phyloP scores from a whole-genome alignment of 2,888 invertebrate genomes.

The Yponomeuta cagnagella region DNA sequence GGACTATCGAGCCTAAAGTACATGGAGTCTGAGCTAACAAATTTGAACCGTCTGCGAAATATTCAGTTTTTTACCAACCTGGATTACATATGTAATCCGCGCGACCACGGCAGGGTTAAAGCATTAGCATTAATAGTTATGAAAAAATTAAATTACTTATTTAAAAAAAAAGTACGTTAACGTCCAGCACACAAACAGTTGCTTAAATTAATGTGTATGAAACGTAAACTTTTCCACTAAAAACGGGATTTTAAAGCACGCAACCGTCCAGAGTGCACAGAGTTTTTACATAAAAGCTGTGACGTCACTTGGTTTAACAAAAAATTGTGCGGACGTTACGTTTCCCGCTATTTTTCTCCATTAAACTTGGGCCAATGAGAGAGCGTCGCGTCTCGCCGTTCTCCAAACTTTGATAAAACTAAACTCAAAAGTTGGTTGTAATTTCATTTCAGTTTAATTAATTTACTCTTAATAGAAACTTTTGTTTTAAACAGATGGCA shows the following conservation, averaged over 20 bases:
- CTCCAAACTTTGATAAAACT: background rate
- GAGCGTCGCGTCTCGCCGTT: background rate
- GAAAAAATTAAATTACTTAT: too few species aligned
- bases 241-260: background rate
- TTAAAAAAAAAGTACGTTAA: too few species aligned
- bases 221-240: conserved; percentile 2
- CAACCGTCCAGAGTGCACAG: background rate
- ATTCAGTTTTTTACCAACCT: too few species aligned
- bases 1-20: too few species aligned
- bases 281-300: background rate
- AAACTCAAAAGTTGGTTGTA: background rate
- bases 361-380: conserved; percentile 3
- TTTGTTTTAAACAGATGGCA: background rate
- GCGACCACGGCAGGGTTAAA: too few species aligned
- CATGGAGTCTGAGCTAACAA: too few species aligned
- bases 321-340: conserved; percentile 5
- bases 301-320: conserved; percentile 8
- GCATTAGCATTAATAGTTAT: too few species aligned
- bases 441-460: background rate
- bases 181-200: background rate
- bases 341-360: conserved; percentile 11
- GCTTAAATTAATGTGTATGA: background rate
- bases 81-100: too few species aligned
- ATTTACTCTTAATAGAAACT: background rate
- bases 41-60: too few species aligned